Percentiles rank a stretch among this genome's conserved stretches.
These are phyloP conservation scores for Onychomys arenicola DNA, from an alignment of 2,797 vertebrate genomes.

Conservation along the genomic window DNA sequence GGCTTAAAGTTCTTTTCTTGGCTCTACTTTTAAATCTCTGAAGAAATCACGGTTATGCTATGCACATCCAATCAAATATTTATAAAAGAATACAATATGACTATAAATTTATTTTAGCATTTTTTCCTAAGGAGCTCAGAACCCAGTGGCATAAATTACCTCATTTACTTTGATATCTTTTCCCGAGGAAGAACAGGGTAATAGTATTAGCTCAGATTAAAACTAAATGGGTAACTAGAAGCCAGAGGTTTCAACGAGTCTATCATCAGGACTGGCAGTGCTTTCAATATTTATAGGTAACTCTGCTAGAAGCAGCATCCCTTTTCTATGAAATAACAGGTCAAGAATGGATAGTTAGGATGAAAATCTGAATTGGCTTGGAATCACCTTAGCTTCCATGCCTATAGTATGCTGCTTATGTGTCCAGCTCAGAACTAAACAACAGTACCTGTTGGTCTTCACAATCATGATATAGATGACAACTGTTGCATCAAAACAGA, in stretches of 20 bases:
- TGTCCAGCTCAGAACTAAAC: not conserved
- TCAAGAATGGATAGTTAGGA: not conserved
- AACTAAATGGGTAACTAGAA: not conserved
- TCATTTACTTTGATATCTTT: constrained; percentile 65
- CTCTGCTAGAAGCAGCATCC: not conserved
- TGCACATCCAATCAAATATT: constrained; percentile 74
- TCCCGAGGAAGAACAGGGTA: not conserved
- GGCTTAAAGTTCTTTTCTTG: constrained; percentile 58
- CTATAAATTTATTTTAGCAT: constrained; percentile 75
- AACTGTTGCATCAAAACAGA: not conserved
- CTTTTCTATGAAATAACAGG: not conserved
- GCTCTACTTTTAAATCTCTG: constrained; percentile 63
- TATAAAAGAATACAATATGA: constrained; percentile 75
- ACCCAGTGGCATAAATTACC: constrained; percentile 50
- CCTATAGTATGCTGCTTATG: not conserved
- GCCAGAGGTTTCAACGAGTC: constrained; percentile 10
- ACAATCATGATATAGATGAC: not conserved
- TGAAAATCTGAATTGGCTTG: not conserved
- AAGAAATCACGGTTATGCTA: constrained; percentile 53
- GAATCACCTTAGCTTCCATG: rapidly evolving
- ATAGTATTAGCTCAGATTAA: constrained; percentile 26
- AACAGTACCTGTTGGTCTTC: not conserved
- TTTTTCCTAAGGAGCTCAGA: constrained; percentile 62
- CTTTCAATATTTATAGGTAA: not conserved
- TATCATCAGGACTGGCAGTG: not conserved